A percentile compares a stretch with the other conserved stretches of the same genome.
phyloP scores from a whole-genome alignment of 1,140 invertebrate genomes.

The Mycetomoellerius zeteki region DNA sequence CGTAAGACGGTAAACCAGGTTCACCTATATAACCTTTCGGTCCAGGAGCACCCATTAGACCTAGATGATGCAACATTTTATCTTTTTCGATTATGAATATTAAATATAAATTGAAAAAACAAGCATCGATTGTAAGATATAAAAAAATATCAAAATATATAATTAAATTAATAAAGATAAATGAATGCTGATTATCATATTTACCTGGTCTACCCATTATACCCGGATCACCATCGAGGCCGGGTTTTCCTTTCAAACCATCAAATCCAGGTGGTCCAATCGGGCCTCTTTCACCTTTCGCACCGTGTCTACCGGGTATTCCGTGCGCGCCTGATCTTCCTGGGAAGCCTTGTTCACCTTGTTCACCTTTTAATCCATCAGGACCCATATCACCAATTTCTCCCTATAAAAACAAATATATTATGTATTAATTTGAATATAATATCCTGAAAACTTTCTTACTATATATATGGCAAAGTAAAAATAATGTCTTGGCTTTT shows the following conservation, averaged over 20 bases:
- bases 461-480: not conserved
- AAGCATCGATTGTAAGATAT: not conserved
- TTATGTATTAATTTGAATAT: not conserved
- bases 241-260: conserved; percentile 85
- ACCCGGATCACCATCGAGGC: conserved; percentile 87
- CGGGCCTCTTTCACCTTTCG: conserved; percentile 84
- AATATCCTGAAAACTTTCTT: not conserved
- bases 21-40: conserved; percentile 90
- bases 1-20: conserved; percentile 88
- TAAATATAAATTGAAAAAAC: conserved; percentile 4
- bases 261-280: conserved; percentile 81
- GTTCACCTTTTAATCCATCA: conserved; percentile 83
- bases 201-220: conserved; percentile 86
- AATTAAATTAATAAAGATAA: conserved; percentile 43
- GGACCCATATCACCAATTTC: conserved; percentile 85
- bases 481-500: conserved; percentile 4
- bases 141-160: not conserved
- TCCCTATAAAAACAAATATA: conserved; percentile 77
- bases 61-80: conserved; percentile 32
- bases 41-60: conserved; percentile 86
- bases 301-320: conserved; percentile 82
- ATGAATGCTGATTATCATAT: not conserved
- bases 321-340: conserved; percentile 85
- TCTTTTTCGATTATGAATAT: not conserved
- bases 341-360: conserved; percentile 83